Base-by-base conservation (phyloP, 2,113 vertebrate species). In the Pteronura brasiliensis region DNA sequence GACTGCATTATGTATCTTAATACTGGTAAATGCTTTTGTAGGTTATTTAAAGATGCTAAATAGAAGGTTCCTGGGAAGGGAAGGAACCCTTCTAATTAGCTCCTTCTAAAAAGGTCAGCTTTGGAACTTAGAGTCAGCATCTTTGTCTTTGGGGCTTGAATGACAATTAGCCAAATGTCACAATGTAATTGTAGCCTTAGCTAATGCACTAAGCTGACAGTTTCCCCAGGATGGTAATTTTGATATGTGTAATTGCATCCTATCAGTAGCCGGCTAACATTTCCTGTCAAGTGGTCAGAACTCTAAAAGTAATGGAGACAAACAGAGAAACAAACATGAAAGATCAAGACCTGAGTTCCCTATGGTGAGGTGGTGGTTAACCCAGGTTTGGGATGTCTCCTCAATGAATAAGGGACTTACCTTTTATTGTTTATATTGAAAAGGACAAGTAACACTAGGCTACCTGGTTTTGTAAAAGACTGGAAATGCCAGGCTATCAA, bases 151-250 rank as follows among this genome's bases (percentile, higher is more conserved):
- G 57, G 72, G 61, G 36, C 18, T 31, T 88, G 72, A 90, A 95
- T 93, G 80, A 93, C 65, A 96, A 77, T 95, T 97, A 97, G 44
- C 74, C 65, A 96, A 96, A 96, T 94, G 71, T 85, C 90, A 83
- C 84, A 79, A 61, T 69, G 27, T 79, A 96, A 97, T 88, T 97
- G 23, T 55, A 95, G 42, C 10, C 57, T 91, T 65, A 49, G 29
- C 44, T 96, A 84, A 88, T 93, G 39, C 47, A 83, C 55, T 87
- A 77, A 52, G 79, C 25, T 90, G 89, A 82, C 52, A 96, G 39
- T 90, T 79, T 57, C 49, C 42, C 9, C 4, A 77, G 69, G 74
- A 90, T 90, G 29, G 11, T 69, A 63, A 95, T 96, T 95, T 92
- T 95, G 31, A 31, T 80, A 34, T 21, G 2, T 67, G 25, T 12